A percentile compares a stretch with the other conserved stretches of the same genome.
These are phyloP conservation scores for Aeoliscus strigatus DNA, from an alignment of 2,797 vertebrate genomes.

Conservation along the genomic window DNA sequence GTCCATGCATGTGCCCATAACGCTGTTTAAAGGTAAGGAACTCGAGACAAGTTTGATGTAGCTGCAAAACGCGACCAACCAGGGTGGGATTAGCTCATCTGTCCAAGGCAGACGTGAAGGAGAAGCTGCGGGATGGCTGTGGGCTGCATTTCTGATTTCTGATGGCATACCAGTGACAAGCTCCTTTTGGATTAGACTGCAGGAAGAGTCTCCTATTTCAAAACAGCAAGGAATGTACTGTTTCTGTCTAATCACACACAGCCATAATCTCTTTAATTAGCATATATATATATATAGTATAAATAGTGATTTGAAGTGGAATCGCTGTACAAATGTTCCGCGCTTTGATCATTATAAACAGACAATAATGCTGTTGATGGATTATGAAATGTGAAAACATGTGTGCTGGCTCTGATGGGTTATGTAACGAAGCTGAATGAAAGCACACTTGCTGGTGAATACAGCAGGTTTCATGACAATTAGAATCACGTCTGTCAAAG, in stretches of 20 bases:
- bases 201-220: conserved; percentile 9
- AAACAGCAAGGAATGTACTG: conserved; percentile 1
- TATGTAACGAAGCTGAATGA: conserved; percentile 19
- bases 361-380: conserved; percentile 26
- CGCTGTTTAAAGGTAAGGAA: too few relatives aligned
- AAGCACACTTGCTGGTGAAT: too few relatives aligned
- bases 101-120: too few relatives aligned
- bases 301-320: conserved; percentile 36
- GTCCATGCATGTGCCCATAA: not conserved
- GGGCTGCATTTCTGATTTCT: not conserved
- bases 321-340: conserved; percentile 27
- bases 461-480: conserved; percentile 2
- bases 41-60: not conserved
- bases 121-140: not conserved
- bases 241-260: conserved; percentile 15
- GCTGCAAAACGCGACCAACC: not conserved
- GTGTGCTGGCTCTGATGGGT: conserved; percentile 3
- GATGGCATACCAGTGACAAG: not conserved
- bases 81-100: conserved; percentile 2
- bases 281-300: conserved; percentile 42
- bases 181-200: not conserved
- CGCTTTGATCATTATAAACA: conserved; percentile 53
- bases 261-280: conserved; percentile 38
- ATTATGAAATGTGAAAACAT: conserved; percentile 39
- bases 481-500: conserved; percentile 6